Percentiles rank a stretch among this genome's conserved stretches.
Conservation (phyloP, 1,140 invertebrate species). For the Drosophila parvula region DNA sequence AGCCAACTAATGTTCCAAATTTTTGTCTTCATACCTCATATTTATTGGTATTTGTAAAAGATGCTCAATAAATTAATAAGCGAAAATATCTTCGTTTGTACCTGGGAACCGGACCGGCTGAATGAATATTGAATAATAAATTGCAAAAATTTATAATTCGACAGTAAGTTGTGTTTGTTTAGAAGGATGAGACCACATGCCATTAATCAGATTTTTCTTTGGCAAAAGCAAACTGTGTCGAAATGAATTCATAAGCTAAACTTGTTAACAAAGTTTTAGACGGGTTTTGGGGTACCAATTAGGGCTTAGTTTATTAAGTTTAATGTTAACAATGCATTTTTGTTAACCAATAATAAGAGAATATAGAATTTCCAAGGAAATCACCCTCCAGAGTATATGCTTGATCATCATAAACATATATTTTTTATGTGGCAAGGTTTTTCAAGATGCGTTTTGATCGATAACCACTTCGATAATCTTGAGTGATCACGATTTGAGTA, state of each 20-base stretch:
- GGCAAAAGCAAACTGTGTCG: not conserved
- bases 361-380: too few relatives aligned
- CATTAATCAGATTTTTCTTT: constrained; percentile 8
- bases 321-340: too few relatives aligned
- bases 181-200: constrained; percentile 3
- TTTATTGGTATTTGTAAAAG: constrained; percentile 16
- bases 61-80: constrained; percentile 21
- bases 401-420: too few relatives aligned
- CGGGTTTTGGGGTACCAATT: not conserved
- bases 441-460: too few relatives aligned
- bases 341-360: too few relatives aligned
- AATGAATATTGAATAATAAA: constrained; percentile 9
- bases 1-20: constrained; percentile 34
- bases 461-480: too few relatives aligned
- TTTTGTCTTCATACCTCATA: constrained; percentile 16
- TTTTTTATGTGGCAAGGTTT: too few relatives aligned
- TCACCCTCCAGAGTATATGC: too few relatives aligned
- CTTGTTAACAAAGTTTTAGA: not conserved
- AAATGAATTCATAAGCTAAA: not conserved
- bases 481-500: too few relatives aligned
- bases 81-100: constrained; percentile 1
- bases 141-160: constrained; percentile 9
- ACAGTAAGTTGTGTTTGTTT: constrained; percentile 18
- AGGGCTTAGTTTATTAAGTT: too few relatives aligned
- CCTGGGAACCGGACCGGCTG: not conserved